phyloP scores from a whole-genome alignment of 2,888 invertebrate genomes.

The Drosophila ustulata region DNA sequence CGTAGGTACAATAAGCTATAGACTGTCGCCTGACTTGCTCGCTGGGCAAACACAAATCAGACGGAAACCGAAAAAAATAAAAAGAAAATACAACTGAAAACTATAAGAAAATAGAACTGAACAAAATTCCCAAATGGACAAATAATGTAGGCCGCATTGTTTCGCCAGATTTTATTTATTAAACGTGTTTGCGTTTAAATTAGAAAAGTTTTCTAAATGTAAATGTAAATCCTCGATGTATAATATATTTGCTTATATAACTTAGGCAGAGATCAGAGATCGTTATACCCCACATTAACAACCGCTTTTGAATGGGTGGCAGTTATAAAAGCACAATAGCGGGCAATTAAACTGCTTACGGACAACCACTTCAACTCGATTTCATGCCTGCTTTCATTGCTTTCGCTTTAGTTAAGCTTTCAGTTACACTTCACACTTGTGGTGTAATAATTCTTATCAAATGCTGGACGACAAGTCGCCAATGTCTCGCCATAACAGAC shows the following conservation, averaged over 20 bases:
- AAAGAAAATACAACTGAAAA: background rate
- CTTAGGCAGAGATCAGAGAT: background rate
- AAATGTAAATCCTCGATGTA: no score
- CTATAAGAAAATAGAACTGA: background rate
- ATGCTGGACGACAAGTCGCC: background rate
- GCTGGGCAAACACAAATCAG: conserved; percentile 39
- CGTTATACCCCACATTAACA: background rate
- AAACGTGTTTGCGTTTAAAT: conserved; percentile 28
- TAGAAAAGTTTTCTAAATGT: background rate
- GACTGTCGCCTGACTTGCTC: conserved; percentile 32
- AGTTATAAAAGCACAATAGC: background rate
- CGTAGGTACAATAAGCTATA: conserved; percentile 31
- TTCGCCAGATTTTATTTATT: conserved; percentile 34
- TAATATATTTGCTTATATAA: background rate
- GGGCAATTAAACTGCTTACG: conserved; percentile 1
- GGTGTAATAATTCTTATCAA: conserved; percentile 8
- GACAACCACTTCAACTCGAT: conserved; percentile 1
- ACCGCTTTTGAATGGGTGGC: background rate
- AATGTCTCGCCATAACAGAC: background rate
- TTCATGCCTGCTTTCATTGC: conserved; percentile 6
- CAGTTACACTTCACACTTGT: background rate
- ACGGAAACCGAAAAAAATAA: background rate
- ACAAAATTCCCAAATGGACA: conserved; percentile 38
- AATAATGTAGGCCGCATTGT: conserved; percentile 26
- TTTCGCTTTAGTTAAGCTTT: background rate